These are phyloP conservation scores for Scylla paramamosain DNA, from an alignment of 1,140 invertebrate genomes.

Conservation along the genomic window DNA sequence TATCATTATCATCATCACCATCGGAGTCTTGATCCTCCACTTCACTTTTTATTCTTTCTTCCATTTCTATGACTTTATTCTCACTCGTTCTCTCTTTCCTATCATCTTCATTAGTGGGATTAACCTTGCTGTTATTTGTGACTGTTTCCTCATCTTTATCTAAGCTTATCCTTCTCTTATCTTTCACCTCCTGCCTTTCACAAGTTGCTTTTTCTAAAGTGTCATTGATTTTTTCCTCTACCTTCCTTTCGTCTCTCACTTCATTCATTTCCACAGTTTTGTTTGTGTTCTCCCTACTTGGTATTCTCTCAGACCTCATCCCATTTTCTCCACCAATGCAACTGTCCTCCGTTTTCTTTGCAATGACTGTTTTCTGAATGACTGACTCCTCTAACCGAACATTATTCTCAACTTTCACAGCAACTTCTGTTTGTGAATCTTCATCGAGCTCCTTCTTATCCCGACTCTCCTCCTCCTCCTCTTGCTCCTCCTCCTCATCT, in stretches of 20 bases:
- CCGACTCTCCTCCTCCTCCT: slow-evolving; percentile 13
- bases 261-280: no score
- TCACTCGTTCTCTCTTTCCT: not conserved
- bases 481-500: slow-evolving; percentile 46
- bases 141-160: no score
- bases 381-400: not conserved
- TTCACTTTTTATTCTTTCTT: slow-evolving; percentile 28
- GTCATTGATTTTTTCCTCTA: no score
- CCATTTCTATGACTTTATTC: not conserved
- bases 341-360: not conserved
- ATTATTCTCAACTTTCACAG: slow-evolving; percentile 17
- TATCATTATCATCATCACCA: not conserved
- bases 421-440: not conserved
- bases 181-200: no score
- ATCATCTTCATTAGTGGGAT: not conserved
- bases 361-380: not conserved
- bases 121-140: no score
- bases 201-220: no score
- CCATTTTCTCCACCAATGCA: not conserved
- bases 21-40: not conserved
- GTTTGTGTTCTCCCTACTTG: not conserved
- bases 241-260: no score
- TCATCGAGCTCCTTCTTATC: not conserved
- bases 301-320: not conserved
- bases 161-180: no score